These are phyloP conservation scores for Cylas formicarius DNA, from an alignment of 1,140 invertebrate species.

Conservation along the genomic window DNA sequence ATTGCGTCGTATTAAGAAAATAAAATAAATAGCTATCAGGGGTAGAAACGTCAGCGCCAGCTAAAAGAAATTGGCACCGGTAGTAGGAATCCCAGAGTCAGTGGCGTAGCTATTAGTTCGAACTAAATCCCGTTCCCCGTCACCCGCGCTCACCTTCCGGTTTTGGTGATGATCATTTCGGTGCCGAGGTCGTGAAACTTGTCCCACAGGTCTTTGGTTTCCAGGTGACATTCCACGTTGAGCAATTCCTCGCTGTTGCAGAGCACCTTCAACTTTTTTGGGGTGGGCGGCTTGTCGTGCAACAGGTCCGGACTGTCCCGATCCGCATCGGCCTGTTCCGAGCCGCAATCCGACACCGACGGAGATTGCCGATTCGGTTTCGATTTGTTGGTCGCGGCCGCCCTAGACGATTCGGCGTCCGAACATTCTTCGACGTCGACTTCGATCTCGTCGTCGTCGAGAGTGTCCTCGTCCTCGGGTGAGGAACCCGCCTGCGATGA, in stretches of 20 bases:
- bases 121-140: background rate
- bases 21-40: no score
- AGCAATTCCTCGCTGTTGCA: slow-evolving; percentile 79
- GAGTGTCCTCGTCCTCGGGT: slow-evolving; percentile 31
- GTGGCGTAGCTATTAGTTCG: no score
- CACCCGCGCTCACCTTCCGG: slow-evolving; percentile 73
- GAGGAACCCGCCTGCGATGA: slow-evolving; percentile 30
- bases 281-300: slow-evolving; percentile 21
- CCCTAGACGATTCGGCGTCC: slow-evolving; percentile 33
- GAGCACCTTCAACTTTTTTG: slow-evolving; percentile 46
- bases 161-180: slow-evolving; percentile 98
- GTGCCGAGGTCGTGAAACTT: slow-evolving; percentile 91
- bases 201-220: slow-evolving; percentile 90
- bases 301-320: slow-evolving; percentile 36
- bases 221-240: slow-evolving; percentile 80
- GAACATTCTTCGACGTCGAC: slow-evolving; percentile 42
- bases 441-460: slow-evolving; percentile 40
- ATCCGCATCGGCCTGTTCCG: slow-evolving; percentile 35
- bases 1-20: no score
- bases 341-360: slow-evolving; percentile 37
- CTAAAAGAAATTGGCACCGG: no score
- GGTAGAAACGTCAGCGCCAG: no score
- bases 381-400: slow-evolving; percentile 23
- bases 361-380: slow-evolving; percentile 32
- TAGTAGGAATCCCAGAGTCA: no score